phyloP scores from a whole-genome alignment of 1,140 invertebrate species.

The Rhynchophorus ferrugineus region DNA sequence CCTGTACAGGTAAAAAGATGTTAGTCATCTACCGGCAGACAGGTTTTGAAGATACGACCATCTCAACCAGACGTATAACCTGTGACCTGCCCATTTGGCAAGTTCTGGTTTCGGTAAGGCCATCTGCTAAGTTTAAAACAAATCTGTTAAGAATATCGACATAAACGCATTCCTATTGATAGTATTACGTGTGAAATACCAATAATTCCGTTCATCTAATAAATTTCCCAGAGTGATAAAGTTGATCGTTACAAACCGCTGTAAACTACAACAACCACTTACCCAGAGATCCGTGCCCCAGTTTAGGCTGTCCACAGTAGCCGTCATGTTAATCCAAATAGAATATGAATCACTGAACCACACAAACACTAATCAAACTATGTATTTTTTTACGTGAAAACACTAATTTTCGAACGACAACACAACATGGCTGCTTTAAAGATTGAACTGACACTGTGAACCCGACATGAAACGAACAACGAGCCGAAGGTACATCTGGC shows the following conservation, averaged over 20 bases:
- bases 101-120: neutral
- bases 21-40: conserved; percentile 19
- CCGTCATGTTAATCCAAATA: conserved; percentile 31
- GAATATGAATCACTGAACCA: conserved; percentile 20
- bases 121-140: neutral
- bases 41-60: conserved; percentile 22
- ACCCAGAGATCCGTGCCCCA: conserved; percentile 56
- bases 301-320: conserved; percentile 45
- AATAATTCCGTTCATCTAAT: neutral
- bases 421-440: conserved; percentile 32
- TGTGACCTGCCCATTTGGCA: conserved; percentile 19
- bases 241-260: neutral
- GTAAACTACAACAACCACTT: conserved; percentile 33
- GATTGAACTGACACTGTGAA: neutral
- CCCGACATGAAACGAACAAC: no score
- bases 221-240: neutral
- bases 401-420: conserved; percentile 28
- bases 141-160: neutral
- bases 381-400: conserved; percentile 24
- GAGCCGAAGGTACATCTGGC: no score
- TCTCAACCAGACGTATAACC: conserved; percentile 16
- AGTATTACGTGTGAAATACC: neutral
- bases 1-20: conserved; percentile 19
- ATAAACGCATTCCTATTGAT: neutral
- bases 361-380: conserved; percentile 25